phyloP scores from a whole-genome alignment of 1,140 invertebrate genomes.

The Cydia amplana region DNA sequence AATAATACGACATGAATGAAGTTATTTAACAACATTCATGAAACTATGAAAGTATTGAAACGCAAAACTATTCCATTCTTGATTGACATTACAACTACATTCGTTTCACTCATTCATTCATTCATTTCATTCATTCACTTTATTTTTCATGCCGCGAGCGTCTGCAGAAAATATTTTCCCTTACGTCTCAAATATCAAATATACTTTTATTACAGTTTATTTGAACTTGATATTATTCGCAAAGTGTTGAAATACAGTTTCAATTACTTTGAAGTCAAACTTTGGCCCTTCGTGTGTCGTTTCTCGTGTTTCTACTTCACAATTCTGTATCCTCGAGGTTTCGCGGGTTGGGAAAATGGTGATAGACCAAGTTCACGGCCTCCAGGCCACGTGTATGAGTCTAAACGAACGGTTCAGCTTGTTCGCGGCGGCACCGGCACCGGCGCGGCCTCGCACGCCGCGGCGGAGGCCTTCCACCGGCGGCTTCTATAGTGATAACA shows the following conservation, averaged over 20 bases:
- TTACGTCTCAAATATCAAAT: slow-evolving; percentile 3
- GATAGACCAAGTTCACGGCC: slow-evolving; percentile 64
- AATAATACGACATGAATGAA: neutral
- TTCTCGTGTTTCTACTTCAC: slow-evolving; percentile 15
- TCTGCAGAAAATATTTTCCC: slow-evolving; percentile 28
- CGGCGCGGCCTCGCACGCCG: slow-evolving; percentile 36
- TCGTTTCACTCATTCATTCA: neutral
- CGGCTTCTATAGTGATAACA: slow-evolving; percentile 39
- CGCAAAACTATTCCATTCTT: neutral
- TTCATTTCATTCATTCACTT: slow-evolving; percentile 2
- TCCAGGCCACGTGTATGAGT: slow-evolving; percentile 58
- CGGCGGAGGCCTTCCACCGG: slow-evolving; percentile 31
- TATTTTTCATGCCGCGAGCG: slow-evolving; percentile 23
- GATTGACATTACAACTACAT: slow-evolving; percentile 1
- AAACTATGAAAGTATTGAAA: neutral
- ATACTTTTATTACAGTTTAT: neutral
- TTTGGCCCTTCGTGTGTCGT: slow-evolving; percentile 7
- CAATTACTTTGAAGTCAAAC: neutral
- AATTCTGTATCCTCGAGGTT: slow-evolving; percentile 30
- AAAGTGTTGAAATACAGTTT: neutral
- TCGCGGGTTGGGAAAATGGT: slow-evolving; percentile 51
- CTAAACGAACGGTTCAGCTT: slow-evolving; percentile 64
- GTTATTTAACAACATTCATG: neutral
- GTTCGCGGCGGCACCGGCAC: slow-evolving; percentile 44
- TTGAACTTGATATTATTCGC: neutral